A percentile compares a stretch with the other conserved stretches of the same genome.
These are phyloP conservation scores for Acipenser ruthenus DNA, from an alignment of 2,797 vertebrate genomes.

Conservation along the genomic window DNA sequence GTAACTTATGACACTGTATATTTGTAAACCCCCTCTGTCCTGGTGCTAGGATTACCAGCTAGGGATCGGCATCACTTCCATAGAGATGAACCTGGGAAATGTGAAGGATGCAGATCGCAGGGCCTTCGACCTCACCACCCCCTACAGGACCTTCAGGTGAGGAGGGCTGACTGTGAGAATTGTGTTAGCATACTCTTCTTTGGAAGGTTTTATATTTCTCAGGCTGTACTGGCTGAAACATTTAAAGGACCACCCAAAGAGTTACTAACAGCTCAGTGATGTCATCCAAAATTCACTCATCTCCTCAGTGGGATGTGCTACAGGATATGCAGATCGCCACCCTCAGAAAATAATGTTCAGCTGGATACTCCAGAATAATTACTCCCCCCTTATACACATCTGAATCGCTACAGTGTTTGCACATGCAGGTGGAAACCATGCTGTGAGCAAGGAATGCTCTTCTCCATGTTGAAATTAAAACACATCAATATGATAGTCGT, in stretches of 20 bases:
- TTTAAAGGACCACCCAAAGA: not conserved
- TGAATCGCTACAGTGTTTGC: too few species aligned
- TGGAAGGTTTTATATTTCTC: too few species aligned
- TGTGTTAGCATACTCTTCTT: too few species aligned
- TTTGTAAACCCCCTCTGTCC: not conserved
- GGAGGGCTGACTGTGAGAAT: not conserved
- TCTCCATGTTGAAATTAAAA: too few species aligned
- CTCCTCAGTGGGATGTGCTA: constrained; percentile 19
- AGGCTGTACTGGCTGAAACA: not conserved
- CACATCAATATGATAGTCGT: too few species aligned
- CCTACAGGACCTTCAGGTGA: constrained; percentile 86
- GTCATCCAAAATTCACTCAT: constrained; percentile 3
- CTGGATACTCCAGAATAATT: too few species aligned
- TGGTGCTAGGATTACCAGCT: constrained; percentile 69
- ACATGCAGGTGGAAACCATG: too few species aligned
- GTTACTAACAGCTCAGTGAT: not conserved
- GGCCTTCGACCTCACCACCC: constrained; percentile 85
- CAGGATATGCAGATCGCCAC: constrained; percentile 1
- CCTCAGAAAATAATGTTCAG: too few species aligned
- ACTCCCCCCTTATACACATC: too few species aligned
- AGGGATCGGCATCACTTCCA: constrained; percentile 83
- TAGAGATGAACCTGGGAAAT: constrained; percentile 91
- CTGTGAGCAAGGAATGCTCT: too few species aligned
- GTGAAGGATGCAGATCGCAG: constrained; percentile 80
- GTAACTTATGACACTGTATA: not conserved